These are phyloP conservation scores for Apis laboriosa DNA, from an alignment of 1,140 invertebrate species.

Conservation along the genomic window DNA sequence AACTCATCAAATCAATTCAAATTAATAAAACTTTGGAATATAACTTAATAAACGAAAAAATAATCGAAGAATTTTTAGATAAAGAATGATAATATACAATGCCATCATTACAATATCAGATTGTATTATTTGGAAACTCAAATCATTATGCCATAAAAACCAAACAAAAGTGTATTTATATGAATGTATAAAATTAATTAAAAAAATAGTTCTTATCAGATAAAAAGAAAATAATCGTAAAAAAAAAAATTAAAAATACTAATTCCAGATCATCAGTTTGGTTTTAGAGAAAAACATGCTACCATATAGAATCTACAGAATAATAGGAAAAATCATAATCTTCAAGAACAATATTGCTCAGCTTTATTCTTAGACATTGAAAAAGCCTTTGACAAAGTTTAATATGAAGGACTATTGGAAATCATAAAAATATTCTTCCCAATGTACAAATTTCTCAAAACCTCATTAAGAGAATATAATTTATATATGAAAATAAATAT, in stretches of 20 bases:
- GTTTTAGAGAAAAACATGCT: conserved; percentile 61
- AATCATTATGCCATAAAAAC: conserved; percentile 69
- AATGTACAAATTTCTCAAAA: too few relatives aligned
- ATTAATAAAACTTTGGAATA: conserved; percentile 60
- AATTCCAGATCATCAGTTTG: conserved; percentile 67
- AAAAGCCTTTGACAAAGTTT: neutral
- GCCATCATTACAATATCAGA: too few relatives aligned
- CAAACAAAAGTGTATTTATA: conserved; percentile 28
- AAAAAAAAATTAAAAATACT: conserved; percentile 5
- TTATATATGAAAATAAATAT: too few relatives aligned
- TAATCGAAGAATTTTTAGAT: conserved; percentile 60
- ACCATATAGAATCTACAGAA: conserved; percentile 34
- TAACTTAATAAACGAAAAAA: conserved; percentile 60
- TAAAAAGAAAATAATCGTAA: neutral
- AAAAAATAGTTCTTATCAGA: conserved; percentile 10
- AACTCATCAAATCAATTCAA: conserved; percentile 13
- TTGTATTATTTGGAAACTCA: conserved; percentile 68
- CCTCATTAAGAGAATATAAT: too few relatives aligned
- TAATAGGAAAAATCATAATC: conserved; percentile 3
- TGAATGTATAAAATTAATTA: conserved; percentile 17
- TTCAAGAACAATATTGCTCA: neutral
- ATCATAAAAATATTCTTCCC: too few relatives aligned
- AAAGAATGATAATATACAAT: too few relatives aligned
- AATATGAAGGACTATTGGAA: too few relatives aligned
- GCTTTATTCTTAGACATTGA: neutral